Evolutionary conservation across 2,888 invertebrate species (phyloP).

Genomic region (Drosophila macrospina): DNA sequence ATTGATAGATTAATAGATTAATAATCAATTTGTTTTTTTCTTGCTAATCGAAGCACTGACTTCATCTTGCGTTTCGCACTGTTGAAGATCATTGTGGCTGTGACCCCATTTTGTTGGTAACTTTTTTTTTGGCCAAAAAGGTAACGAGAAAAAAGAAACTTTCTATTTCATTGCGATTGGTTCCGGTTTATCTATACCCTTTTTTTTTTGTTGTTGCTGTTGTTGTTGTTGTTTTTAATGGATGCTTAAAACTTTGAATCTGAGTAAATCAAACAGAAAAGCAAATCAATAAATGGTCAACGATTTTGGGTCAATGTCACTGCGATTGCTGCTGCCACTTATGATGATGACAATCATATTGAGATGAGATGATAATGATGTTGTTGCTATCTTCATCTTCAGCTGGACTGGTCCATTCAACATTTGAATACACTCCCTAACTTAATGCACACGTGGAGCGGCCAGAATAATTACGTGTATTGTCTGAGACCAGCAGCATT

Average conservation of each 20-base stretch:
- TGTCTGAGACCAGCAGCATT: conserved; percentile 40
- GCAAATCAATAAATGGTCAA: conserved; percentile 63
- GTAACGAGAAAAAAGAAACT: conserved; percentile 10
- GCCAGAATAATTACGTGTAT: conserved; percentile 19
- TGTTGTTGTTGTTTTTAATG: conserved; percentile 75
- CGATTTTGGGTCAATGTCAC: conserved; percentile 81
- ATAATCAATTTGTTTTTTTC: too few species aligned
- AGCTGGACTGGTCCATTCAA: conserved; percentile 19
- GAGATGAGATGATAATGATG: conserved; percentile 6
- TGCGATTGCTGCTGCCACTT: conserved; percentile 42
- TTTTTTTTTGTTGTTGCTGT: conserved; percentile 68
- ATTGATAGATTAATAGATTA: too few species aligned
- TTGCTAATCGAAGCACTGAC: conserved; percentile 5
- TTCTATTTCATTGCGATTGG: too few species aligned
- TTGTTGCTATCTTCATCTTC: conserved; percentile 27
- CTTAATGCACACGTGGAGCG: conserved; percentile 31
- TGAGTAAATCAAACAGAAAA: conserved; percentile 40
- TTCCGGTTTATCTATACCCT: conserved; percentile 35
- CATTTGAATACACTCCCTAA: conserved; percentile 26
- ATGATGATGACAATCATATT: conserved; percentile 12
- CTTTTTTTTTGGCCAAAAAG: conserved; percentile 29
- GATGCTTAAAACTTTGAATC: conserved; percentile 36
- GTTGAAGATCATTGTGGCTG: conserved; percentile 9
- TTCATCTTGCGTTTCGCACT: conserved; percentile 4
- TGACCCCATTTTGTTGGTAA: conserved; percentile 31